Evolutionary conservation across 2,888 invertebrate species (phyloP).

Genomic region (Cephus nigrinus): DNA sequence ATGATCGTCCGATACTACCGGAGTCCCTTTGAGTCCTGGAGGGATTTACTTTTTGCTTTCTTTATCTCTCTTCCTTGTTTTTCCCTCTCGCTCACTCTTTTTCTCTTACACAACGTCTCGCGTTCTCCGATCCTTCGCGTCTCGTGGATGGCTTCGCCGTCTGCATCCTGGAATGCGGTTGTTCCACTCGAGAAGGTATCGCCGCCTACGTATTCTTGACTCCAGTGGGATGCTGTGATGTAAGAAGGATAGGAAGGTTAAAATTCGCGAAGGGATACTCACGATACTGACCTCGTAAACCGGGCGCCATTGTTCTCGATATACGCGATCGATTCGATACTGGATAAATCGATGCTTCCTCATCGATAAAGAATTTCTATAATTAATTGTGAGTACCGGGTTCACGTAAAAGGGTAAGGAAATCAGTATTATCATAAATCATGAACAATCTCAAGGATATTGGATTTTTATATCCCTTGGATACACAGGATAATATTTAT

Average conservation of each 20-base stretch:
- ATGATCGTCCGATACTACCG: neutral
- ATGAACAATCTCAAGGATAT: neutral
- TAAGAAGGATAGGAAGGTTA: slow-evolving; percentile 22
- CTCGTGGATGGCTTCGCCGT: slow-evolving; percentile 28
- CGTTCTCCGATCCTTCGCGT: slow-evolving; percentile 13
- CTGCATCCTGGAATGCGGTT: slow-evolving; percentile 50
- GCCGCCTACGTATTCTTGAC: slow-evolving; percentile 28
- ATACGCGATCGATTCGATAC: neutral
- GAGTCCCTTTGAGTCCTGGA: neutral
- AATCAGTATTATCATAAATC: neutral
- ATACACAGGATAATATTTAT: neutral
- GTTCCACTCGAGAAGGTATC: slow-evolving; percentile 42
- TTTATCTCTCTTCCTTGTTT: slow-evolving; percentile 9
- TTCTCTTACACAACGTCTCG: neutral
- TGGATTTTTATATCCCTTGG: no score
- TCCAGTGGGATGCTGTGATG: slow-evolving; percentile 21
- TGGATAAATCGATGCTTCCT: neutral
- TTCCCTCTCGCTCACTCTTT: slow-evolving; percentile 9
- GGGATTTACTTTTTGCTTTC: neutral
- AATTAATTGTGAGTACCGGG: neutral
- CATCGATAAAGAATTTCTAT: neutral
- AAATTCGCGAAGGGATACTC: neutral
- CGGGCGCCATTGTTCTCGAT: neutral
- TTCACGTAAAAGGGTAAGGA: neutral
- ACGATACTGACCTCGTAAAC: neutral